Conservation (phyloP, 2,113 vertebrate species). For the Anseranas semipalmata region DNA sequence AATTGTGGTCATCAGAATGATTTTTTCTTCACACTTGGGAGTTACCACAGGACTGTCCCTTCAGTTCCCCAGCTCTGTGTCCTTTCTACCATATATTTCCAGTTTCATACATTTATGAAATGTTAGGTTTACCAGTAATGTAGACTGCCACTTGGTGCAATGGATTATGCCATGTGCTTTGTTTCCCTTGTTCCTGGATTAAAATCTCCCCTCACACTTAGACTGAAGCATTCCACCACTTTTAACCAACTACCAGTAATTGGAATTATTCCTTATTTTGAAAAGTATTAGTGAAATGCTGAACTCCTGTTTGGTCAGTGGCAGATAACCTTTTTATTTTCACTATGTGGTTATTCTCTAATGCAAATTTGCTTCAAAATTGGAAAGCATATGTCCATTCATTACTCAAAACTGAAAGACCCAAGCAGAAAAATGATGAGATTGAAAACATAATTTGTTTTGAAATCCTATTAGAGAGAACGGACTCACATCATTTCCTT, state of each 20-base stretch:
- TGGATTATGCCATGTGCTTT: background rate
- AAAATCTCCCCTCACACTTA: background rate
- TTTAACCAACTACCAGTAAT: background rate
- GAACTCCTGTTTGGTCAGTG: background rate
- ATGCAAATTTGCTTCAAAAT: background rate
- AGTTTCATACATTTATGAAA: background rate
- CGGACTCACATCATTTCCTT: background rate
- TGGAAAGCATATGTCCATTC: background rate
- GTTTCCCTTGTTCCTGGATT: background rate
- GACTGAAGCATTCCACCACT: background rate
- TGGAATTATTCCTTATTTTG: background rate
- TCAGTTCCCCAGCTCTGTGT: background rate
- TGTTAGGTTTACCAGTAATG: background rate
- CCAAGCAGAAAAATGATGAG: background rate
- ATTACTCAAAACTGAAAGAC: background rate
- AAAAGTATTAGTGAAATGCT: background rate
- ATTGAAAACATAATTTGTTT: background rate
- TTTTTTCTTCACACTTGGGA: background rate
- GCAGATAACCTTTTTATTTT: background rate
- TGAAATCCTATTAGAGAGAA: background rate
- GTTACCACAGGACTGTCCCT: background rate
- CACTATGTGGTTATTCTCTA: background rate
- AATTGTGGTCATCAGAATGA: background rate
- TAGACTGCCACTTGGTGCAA: rapidly evolving
- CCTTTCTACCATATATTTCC: background rate